Percentiles rank a stretch among this genome's conserved stretches.
These are phyloP conservation scores for Dicyrtomina minuta DNA, from an alignment of 2,888 invertebrate species.

Conservation along the genomic window DNA sequence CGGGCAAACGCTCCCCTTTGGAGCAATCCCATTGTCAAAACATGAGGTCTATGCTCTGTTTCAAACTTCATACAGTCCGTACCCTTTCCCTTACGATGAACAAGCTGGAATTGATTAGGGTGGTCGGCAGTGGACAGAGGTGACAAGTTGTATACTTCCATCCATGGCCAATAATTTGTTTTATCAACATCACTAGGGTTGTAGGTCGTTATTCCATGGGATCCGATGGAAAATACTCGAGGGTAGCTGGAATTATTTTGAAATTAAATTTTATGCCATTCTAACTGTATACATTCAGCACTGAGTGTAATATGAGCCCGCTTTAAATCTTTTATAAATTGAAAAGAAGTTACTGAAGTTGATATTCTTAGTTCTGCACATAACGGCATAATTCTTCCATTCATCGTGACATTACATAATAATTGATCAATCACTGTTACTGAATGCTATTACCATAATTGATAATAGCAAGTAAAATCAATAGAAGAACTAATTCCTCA, in stretches of 20 bases:
- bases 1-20: slow-evolving; percentile 70
- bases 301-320: too few species aligned
- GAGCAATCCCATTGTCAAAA: slow-evolving; percentile 86
- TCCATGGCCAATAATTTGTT: slow-evolving; percentile 90
- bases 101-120: slow-evolving; percentile 57
- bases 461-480: too few species aligned
- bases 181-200: slow-evolving; percentile 86
- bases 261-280: slow-evolving; percentile 11
- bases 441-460: too few species aligned
- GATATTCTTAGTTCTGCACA: too few species aligned
- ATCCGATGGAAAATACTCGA: slow-evolving; percentile 93
- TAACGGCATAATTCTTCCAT: too few species aligned
- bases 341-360: too few species aligned
- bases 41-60: slow-evolving; percentile 87
- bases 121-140: slow-evolving; percentile 60
- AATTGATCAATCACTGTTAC: too few species aligned
- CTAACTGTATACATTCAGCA: slow-evolving; percentile 12
- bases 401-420: not conserved
- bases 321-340: too few species aligned
- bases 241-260: slow-evolving; percentile 71
- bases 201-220: slow-evolving; percentile 93
- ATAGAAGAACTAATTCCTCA: slow-evolving; percentile 6
- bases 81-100: slow-evolving; percentile 79
- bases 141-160: slow-evolving; percentile 73
- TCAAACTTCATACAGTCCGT: slow-evolving; percentile 93